phyloP scores from a whole-genome alignment of 2,113 vertebrate genomes.

The Rallus limicola region DNA sequence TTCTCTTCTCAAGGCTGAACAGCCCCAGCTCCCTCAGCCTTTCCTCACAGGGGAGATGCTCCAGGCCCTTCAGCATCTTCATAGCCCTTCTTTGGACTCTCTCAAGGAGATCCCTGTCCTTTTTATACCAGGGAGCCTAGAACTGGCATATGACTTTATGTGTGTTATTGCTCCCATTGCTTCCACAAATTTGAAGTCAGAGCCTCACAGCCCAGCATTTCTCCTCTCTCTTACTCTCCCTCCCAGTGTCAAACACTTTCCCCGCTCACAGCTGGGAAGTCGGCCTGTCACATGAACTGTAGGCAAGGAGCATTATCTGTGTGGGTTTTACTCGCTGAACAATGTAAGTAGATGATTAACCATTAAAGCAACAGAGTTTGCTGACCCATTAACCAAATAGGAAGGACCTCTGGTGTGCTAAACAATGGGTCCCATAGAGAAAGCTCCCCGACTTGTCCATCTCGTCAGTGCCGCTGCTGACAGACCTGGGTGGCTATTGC shows the following conservation, averaged over 20 bases:
- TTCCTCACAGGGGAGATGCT: no score
- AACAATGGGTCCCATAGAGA: slow-evolving; percentile 45
- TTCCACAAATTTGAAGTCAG: background rate
- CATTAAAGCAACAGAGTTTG: slow-evolving; percentile 64
- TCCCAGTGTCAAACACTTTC: background rate
- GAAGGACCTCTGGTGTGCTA: background rate
- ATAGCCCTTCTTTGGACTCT: no score
- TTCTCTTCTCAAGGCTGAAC: no score
- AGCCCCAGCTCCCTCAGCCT: no score
- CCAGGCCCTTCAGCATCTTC: no score
- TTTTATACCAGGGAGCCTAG: no score
- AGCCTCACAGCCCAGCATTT: background rate
- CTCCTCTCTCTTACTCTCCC: background rate
- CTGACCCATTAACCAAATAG: slow-evolving; percentile 64
- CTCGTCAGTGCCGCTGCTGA: background rate
- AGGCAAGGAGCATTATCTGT: slow-evolving; percentile 38
- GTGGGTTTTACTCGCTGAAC: slow-evolving; percentile 4
- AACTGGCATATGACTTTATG: background rate
- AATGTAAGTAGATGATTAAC: slow-evolving; percentile 68
- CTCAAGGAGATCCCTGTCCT: no score
- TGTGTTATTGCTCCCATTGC: fast-evolving
- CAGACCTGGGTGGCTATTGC: background rate
- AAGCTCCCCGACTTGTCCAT: background rate
- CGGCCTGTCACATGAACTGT: slow-evolving; percentile 10
- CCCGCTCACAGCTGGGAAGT: background rate